phyloP scores from a whole-genome alignment of 2,888 invertebrate genomes.

The Ennomos erosarius region DNA sequence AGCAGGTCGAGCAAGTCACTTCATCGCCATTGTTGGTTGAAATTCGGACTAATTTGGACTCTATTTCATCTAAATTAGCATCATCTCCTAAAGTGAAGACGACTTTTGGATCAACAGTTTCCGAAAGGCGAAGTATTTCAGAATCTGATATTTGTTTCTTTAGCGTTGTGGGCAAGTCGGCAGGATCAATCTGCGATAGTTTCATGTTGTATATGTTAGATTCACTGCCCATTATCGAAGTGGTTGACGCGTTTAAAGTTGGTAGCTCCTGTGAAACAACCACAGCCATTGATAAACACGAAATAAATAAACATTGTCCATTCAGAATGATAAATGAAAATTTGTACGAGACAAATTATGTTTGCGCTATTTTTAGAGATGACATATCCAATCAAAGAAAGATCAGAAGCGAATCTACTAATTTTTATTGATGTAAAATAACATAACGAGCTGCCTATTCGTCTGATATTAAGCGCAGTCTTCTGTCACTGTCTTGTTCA shows the following conservation, averaged over 20 bases:
- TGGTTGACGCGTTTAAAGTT: constrained; percentile 68
- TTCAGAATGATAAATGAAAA: neutral
- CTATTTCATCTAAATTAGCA: constrained; percentile 44
- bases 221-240: constrained; percentile 81
- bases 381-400: too few species aligned
- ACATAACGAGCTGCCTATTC: too few species aligned
- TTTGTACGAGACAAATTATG: too few species aligned
- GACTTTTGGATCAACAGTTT: constrained; percentile 54
- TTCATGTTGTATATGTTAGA: constrained; percentile 78
- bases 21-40: constrained; percentile 74
- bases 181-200: constrained; percentile 47
- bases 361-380: too few species aligned
- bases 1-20: constrained; percentile 45
- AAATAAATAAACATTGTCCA: neutral
- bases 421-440: too few species aligned
- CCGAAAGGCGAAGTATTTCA: constrained; percentile 59
- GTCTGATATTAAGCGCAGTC: too few species aligned
- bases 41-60: constrained; percentile 63
- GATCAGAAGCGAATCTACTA: too few species aligned
- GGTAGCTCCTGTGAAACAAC: constrained; percentile 62
- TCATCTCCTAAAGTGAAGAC: constrained; percentile 73
- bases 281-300: too few species aligned
- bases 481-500: too few species aligned
- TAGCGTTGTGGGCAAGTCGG: constrained; percentile 44
- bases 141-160: constrained; percentile 73